A percentile compares a stretch with the other conserved stretches of the same genome.
Conservation (phyloP, 2,888 invertebrate genomes). For the Boloria euphrosyne region DNA sequence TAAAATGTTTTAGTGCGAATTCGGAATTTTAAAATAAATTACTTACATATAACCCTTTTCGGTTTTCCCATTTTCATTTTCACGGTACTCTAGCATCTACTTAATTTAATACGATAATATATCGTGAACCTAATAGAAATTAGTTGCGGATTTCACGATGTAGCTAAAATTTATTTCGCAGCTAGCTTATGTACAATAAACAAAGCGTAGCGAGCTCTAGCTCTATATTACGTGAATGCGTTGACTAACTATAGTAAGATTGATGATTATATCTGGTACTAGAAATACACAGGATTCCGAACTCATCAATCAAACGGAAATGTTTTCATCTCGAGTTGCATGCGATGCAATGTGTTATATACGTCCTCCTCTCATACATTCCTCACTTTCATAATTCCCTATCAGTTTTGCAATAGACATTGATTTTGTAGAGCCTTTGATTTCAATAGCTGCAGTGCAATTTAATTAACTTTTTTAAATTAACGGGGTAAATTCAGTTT, state of each 20-base stretch:
- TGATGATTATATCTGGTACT: slow-evolving; percentile 32
- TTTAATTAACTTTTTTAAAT: not conserved
- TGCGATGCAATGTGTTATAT: slow-evolving; percentile 19
- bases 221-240: slow-evolving; percentile 19
- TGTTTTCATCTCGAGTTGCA: slow-evolving; percentile 32
- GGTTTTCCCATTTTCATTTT: no score
- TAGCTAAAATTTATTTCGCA: slow-evolving; percentile 4
- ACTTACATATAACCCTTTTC: no score
- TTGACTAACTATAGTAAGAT: slow-evolving; percentile 31
- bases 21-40: no score
- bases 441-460: slow-evolving; percentile 16
- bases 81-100: no score
- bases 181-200: slow-evolving; percentile 13
- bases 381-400: slow-evolving; percentile 23
- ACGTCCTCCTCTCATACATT: slow-evolving; percentile 15
- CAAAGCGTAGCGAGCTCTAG: slow-evolving; percentile 16
- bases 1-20: no score
- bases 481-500: no score
- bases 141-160: not conserved
- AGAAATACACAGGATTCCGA: slow-evolving; percentile 20
- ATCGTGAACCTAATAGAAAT: not conserved
- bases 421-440: slow-evolving; percentile 25
- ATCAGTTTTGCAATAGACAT: slow-evolving; percentile 21
- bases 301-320: slow-evolving; percentile 38
- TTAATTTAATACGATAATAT: no score